Evolutionary conservation across 2,113 vertebrate species (phyloP), one percentile per base, ranked within the genome.

Genomic region (Eubucco bourcierii): DNA sequence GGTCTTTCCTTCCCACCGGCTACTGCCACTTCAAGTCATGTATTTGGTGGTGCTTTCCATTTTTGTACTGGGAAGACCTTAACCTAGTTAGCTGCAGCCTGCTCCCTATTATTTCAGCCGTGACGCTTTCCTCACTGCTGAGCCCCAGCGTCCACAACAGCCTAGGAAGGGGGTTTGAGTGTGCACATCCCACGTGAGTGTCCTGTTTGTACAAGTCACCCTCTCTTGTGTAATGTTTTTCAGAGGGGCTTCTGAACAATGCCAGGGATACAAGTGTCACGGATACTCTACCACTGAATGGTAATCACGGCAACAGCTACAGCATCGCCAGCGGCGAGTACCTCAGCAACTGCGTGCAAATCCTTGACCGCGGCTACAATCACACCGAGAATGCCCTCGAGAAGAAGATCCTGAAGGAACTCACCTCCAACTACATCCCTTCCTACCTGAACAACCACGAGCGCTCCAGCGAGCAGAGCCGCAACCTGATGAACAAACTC

Each of bases 271-370:
- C 99, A 99, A 99, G 99, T 99, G 99, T 99, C 98, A 99, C 99
- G 99, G 99, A 99, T 99, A 99, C 99, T 99, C 99, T 99, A 99
- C 99, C 99, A 99, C 99, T 99, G 99, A 99, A 99, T 99, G 99
- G 99, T 99, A 99, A 99, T 99, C 99, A 99, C 92, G 98, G 98
- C 98, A 99, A 99, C 98, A 99, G 98, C 97, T 99, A 99, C 98
- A 99, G 98, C 97, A 98, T 99, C 81, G 99, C 99, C 97, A 98
- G 98, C 73, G 98, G 98, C 23, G 99, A 99, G 95, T 99, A 99
- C 98, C 98, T 99, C 98, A 99, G 99, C 96, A 99, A 99, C 98
- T 99, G 99, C 85, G 99, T 99, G 97, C 99, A 99, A 98, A 99
- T 99, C 93, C 98, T 99, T 88, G 99, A 99, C 97, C 98, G 98